These are phyloP conservation scores for Tethea ocularis DNA, from an alignment of 2,888 invertebrate species.

Conservation along the genomic window DNA sequence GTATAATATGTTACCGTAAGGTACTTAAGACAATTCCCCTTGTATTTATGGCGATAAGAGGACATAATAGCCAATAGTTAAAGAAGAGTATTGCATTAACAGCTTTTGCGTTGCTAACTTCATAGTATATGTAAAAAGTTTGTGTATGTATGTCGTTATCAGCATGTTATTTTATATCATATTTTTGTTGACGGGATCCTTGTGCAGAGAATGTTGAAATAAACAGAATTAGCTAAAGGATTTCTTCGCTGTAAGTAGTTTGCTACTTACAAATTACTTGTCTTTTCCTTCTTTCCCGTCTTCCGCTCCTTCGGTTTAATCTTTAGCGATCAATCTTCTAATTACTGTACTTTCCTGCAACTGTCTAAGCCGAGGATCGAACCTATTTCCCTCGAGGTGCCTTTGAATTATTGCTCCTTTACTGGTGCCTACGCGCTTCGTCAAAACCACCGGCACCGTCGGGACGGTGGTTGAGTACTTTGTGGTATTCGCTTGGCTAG, in stretches of 20 bases:
- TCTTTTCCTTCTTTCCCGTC: too few relatives aligned
- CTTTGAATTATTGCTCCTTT: too few relatives aligned
- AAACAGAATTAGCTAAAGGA: neutral
- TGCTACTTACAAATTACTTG: too few relatives aligned
- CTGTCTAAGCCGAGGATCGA: too few relatives aligned
- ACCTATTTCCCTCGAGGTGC: too few relatives aligned
- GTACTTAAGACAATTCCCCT: slow-evolving; percentile 6
- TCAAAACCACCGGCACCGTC: too few relatives aligned
- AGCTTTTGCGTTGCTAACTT: slow-evolving; percentile 4
- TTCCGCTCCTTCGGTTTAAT: too few relatives aligned
- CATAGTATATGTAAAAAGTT: slow-evolving; percentile 1
- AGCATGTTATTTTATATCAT: neutral
- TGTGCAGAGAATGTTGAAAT: neutral
- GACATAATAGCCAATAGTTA: slow-evolving; percentile 6
- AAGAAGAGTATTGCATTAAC: neutral
- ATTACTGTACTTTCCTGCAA: too few relatives aligned
- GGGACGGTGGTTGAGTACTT: too few relatives aligned
- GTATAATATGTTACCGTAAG: neutral
- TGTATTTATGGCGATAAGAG: slow-evolving; percentile 9
- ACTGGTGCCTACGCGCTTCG: too few relatives aligned
- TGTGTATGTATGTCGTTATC: neutral
- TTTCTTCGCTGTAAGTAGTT: neutral
- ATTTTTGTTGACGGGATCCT: neutral
- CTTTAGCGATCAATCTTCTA: too few relatives aligned
- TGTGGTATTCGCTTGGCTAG: too few relatives aligned